phyloP scores from a whole-genome alignment of 2,797 vertebrate species.

The Hyperoplus lanceolatus region DNA sequence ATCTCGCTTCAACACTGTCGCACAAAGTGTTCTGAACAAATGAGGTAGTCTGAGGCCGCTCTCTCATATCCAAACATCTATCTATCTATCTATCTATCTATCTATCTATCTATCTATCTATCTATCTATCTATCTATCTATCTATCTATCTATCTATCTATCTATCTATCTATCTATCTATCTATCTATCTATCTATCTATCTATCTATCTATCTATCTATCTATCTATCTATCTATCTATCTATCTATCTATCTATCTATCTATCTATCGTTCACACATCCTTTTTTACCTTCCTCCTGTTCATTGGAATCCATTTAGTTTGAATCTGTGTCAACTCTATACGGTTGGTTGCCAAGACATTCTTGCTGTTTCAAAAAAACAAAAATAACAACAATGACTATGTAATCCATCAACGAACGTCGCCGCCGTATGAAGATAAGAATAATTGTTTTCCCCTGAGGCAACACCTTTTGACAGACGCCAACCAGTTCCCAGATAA shows the following conservation, averaged over 20 bases:
- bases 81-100: not conserved
- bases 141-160: not conserved
- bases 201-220: too few relatives aligned
- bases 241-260: too few relatives aligned
- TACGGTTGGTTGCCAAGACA: conserved; percentile 15
- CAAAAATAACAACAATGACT: conserved; percentile 8
- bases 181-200: too few relatives aligned
- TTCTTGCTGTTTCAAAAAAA: conserved; percentile 49
- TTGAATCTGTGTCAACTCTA: conserved; percentile 18
- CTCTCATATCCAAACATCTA: conserved; percentile 7
- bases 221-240: too few relatives aligned
- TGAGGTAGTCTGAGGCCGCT: not conserved
- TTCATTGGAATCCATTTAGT: conserved; percentile 17
- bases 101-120: not conserved
- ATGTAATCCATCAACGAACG: conserved; percentile 62
- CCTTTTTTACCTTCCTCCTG: not conserved
- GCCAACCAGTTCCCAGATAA: conserved; percentile 62
- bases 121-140: not conserved
- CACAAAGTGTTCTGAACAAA: conserved; percentile 6
- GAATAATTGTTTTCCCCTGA: conserved; percentile 63
- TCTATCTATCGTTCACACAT: not conserved
- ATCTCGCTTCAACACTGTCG: not conserved
- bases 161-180: too few relatives aligned
- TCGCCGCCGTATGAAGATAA: conserved; percentile 60
- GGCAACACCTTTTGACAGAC: conserved; percentile 63